These are phyloP conservation scores for Bombus difficillimus DNA, from an alignment of 1,140 invertebrate genomes.

Conservation along the genomic window DNA sequence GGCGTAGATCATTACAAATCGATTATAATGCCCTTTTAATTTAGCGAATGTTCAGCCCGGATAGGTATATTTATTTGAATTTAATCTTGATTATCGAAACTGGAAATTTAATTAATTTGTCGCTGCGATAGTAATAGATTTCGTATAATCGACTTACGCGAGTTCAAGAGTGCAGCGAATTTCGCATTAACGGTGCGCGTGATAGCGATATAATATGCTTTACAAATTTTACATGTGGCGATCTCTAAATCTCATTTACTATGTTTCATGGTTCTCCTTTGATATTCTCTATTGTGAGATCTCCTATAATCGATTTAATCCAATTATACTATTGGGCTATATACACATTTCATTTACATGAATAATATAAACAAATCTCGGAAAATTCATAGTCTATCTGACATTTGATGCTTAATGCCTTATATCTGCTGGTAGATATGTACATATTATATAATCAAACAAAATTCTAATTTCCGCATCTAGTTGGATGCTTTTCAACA, in stretches of 20 bases:
- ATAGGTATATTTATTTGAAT: conserved; percentile 14
- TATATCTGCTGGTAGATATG: not conserved
- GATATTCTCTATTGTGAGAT: not conserved
- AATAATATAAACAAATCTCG: not conserved
- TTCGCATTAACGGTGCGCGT: conserved; percentile 34
- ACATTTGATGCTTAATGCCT: not conserved
- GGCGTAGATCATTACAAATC: not conserved
- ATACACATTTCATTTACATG: no score
- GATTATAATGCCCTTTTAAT: conserved; percentile 28
- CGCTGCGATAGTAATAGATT: conserved; percentile 18
- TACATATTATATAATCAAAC: no score
- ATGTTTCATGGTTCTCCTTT: no score
- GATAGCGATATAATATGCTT: conserved; percentile 9
- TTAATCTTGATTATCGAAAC: conserved; percentile 15
- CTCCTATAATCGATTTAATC: not conserved
- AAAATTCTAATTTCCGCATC: no score
- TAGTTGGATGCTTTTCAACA: not conserved
- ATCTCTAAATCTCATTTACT: no score
- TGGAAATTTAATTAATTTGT: conserved; percentile 34
- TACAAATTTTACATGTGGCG: not conserved
- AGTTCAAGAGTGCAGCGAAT: not conserved
- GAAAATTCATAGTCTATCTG: not conserved
- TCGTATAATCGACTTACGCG: conserved; percentile 4
- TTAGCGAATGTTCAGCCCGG: not conserved
- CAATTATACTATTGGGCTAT: not conserved